Percentiles rank a stretch among this genome's conserved stretches.
Evolutionary conservation across 64 coral and sea anemone species (phyloP).

Genomic region (Acropora yongei): DNA sequence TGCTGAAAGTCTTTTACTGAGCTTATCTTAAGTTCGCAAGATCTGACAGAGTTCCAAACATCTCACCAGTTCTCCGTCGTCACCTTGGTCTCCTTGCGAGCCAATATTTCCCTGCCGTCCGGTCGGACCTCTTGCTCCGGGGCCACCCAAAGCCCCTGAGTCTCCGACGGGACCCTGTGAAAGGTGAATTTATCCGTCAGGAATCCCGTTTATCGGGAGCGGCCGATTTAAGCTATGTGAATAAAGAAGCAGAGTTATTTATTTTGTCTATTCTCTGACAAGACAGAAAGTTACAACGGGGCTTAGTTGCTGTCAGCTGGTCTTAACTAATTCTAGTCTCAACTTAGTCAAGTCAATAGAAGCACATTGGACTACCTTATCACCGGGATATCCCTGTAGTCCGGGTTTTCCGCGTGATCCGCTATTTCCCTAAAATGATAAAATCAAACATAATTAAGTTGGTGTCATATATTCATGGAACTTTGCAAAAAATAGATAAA

Average conservation of each 20-base stretch:
- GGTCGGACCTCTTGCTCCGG: constrained; percentile 30
- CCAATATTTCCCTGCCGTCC: constrained; percentile 10
- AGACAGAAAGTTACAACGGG: too few species aligned
- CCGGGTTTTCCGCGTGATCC: constrained; percentile 1
- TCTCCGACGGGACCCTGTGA: constrained; percentile 44
- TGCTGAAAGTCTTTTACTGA: too few species aligned
- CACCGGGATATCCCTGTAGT: constrained; percentile 29
- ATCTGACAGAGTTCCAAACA: background rate
- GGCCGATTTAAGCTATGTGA: too few species aligned
- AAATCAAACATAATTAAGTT: background rate
- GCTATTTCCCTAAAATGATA: background rate
- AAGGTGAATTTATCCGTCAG: background rate
- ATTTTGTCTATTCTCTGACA: too few species aligned
- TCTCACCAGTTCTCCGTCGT: constrained; percentile 25
- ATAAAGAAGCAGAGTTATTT: too few species aligned
- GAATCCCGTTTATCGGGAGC: too few species aligned
- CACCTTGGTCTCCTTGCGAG: background rate
- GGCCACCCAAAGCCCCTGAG: background rate
- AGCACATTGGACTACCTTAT: background rate
- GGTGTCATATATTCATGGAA: background rate
- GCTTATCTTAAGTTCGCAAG: too few species aligned
- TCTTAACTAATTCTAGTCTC: too few species aligned
- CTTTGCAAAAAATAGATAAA: too few species aligned
- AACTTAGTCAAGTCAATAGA: too few species aligned
- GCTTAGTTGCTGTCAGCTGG: too few species aligned